Conservation (phyloP, 37 sponge, comb jelly and placozoan genomes). For the Bolinopsis microptera region DNA sequence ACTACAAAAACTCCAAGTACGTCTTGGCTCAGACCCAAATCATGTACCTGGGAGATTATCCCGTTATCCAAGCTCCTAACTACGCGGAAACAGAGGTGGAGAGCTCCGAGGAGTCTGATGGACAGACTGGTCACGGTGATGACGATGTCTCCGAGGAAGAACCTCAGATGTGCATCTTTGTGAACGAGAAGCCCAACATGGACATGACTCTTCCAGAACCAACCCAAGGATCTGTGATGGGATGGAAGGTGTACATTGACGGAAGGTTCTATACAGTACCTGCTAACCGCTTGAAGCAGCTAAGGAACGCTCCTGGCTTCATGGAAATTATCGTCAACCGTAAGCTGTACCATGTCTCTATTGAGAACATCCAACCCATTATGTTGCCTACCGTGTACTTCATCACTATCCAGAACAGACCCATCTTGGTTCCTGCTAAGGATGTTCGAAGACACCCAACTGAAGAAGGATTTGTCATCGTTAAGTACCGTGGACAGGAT, state of each 20-base stretch:
- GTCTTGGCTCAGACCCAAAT: conserved; percentile 37
- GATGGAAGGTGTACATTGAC: conserved; percentile 37
- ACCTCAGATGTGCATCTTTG: conserved; percentile 37
- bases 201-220: conserved; percentile 33
- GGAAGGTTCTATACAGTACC: conserved; percentile 17
- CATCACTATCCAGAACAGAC: conserved; percentile 23
- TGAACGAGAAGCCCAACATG: conserved; percentile 45
- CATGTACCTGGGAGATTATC: conserved; percentile 42
- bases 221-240: conserved; percentile 30
- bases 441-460: conserved; percentile 20
- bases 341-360: conserved; percentile 31
- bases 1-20: conserved; percentile 39
- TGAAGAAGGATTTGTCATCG: conserved; percentile 3
- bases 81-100: conserved; percentile 15
- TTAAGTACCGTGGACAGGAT: conserved; percentile 43
- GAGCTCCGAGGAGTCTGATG: conserved; percentile 10
- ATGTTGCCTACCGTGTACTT: conserved; percentile 34
- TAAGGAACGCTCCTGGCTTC: conserved; percentile 45
- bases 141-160: conserved; percentile 13
- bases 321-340: conserved; percentile 38
- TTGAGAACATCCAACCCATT: conserved; percentile 36
- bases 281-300: conserved; percentile 35
- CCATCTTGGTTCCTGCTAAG: conserved; percentile 23
- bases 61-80: conserved; percentile 30
- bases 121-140: neutral